These are phyloP conservation scores for Atractosteus spatula DNA, from an alignment of 2,113 vertebrate species.

Conservation along the genomic window DNA sequence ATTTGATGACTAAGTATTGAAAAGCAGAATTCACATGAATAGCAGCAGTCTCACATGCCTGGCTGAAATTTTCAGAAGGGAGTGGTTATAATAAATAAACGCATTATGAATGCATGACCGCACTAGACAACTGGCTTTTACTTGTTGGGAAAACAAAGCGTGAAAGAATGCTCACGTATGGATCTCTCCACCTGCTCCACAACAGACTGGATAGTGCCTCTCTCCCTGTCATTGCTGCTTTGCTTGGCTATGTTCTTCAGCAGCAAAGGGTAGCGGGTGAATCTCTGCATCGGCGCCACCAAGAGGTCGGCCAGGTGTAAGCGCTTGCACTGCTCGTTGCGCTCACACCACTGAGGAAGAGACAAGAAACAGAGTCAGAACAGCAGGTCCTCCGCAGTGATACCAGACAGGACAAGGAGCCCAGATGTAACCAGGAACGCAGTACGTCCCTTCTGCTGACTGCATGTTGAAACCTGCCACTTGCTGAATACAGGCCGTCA, in stretches of 20 bases:
- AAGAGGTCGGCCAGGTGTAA: conserved; percentile 80
- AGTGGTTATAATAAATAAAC: too few species aligned
- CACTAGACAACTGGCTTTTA: too few species aligned
- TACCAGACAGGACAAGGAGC: too few species aligned
- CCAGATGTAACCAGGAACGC: too few species aligned
- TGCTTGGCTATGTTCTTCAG: conserved; percentile 81
- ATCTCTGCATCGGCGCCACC: conserved; percentile 77
- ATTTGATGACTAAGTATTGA: too few species aligned
- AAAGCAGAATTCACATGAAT: too few species aligned
- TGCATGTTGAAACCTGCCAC: too few species aligned
- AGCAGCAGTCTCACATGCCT: too few species aligned
- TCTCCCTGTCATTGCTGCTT: conserved; percentile 59
- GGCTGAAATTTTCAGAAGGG: too few species aligned
- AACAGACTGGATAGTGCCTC: conserved; percentile 60
- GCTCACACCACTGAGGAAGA: conserved; percentile 80
- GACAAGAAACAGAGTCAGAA: conserved; percentile 21
- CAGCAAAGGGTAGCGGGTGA: conserved; percentile 79
- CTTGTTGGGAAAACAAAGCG: background rate
- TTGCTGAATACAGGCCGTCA: too few species aligned
- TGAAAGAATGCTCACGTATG: conserved; percentile 66
- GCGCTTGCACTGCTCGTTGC: conserved; percentile 70
- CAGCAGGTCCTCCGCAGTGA: background rate
- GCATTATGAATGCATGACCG: too few species aligned
- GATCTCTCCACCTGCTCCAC: conserved; percentile 82
- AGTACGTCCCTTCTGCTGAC: too few species aligned